phyloP scores from a whole-genome alignment of 1,140 invertebrate species.

The Zaprionus camerounensis region DNA sequence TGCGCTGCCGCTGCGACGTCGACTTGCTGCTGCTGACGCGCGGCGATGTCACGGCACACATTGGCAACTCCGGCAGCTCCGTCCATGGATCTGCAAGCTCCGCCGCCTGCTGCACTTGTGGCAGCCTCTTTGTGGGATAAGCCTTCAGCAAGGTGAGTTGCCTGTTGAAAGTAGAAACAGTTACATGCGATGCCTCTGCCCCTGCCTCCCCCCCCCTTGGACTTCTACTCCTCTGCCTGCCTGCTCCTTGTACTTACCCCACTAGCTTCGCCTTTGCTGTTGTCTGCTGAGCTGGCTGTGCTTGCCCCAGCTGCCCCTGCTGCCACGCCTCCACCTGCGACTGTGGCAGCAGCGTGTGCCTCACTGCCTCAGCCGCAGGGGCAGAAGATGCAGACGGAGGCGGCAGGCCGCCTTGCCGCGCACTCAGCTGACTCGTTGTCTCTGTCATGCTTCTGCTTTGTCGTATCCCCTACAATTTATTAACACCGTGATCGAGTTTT shows the following conservation, averaged over 20 bases:
- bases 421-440: neutral
- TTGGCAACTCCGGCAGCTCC: neutral
- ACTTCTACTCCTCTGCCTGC: too few species aligned
- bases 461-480: neutral
- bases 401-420: too few species aligned
- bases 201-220: too few species aligned
- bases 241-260: too few species aligned
- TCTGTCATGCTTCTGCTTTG: conserved; percentile 5
- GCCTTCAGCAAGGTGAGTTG: neutral
- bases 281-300: too few species aligned
- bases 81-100: neutral
- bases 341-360: too few species aligned
- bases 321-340: too few species aligned
- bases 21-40: neutral
- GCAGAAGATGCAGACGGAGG: too few species aligned
- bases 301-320: too few species aligned
- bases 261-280: too few species aligned
- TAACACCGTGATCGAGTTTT: neutral
- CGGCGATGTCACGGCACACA: neutral
- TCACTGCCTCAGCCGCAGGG: too few species aligned
- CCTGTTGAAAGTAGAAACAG: neutral
- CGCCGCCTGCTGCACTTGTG: neutral
- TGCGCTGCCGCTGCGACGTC: neutral
- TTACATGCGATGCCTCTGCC: too few species aligned
- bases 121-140: neutral